These are phyloP conservation scores for Leptonema lineaticorne DNA, from an alignment of 1,140 invertebrate genomes.

Conservation along the genomic window DNA sequence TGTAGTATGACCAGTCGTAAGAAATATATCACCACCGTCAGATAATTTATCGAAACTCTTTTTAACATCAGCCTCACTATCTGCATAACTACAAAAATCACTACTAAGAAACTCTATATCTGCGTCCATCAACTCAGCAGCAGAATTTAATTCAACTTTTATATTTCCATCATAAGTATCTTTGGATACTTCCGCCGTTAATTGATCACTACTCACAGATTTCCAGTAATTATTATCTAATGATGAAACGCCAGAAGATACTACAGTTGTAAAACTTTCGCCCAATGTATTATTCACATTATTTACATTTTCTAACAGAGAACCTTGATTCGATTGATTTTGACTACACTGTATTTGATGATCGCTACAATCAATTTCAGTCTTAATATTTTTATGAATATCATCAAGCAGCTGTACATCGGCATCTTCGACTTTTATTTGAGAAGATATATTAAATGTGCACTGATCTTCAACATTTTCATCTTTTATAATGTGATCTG, in stretches of 20 bases:
- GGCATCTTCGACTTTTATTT: conserved; percentile 29
- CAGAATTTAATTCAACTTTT: conserved; percentile 45
- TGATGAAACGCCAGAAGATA: conserved; percentile 34
- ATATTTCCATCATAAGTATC: conserved; percentile 14
- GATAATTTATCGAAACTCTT: conserved; percentile 56
- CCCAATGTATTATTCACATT: neutral
- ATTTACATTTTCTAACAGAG: conserved; percentile 1
- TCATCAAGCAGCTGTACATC: conserved; percentile 24
- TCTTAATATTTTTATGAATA: conserved; percentile 33
- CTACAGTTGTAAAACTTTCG: conserved; percentile 38
- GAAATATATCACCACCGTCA: conserved; percentile 33
- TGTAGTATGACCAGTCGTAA: conserved; percentile 3
- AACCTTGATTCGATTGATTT: conserved; percentile 25
- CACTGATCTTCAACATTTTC: conserved; percentile 34
- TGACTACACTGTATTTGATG: conserved; percentile 12
- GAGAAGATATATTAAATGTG: conserved; percentile 11
- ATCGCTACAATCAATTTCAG: conserved; percentile 22
- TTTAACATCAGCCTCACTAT: conserved; percentile 55
- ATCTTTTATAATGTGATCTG: conserved; percentile 21
- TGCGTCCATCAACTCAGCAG: conserved; percentile 53
- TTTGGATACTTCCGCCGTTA: conserved; percentile 16
- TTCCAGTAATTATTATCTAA: conserved; percentile 37
- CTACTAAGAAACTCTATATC: conserved; percentile 56
- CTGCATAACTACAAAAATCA: conserved; percentile 53
- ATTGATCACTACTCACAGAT: conserved; percentile 21